A percentile compares a stretch with the other conserved stretches of the same genome.
These are phyloP conservation scores for Acheta domesticus DNA, from an alignment of 2,888 invertebrate genomes.

Conservation along the genomic window DNA sequence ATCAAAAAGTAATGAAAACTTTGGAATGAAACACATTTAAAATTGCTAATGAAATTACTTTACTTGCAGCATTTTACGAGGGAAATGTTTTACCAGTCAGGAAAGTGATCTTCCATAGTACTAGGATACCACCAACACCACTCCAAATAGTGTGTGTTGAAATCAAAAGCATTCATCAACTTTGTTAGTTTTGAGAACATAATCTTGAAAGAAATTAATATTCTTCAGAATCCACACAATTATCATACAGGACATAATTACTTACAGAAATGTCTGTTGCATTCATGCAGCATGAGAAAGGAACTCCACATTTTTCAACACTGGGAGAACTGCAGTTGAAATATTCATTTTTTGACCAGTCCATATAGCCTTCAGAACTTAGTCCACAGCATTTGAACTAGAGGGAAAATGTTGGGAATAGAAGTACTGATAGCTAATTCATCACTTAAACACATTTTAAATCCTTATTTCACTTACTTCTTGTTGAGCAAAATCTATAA, in stretches of 20 bases:
- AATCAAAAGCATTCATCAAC: too few relatives aligned
- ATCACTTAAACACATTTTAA: neutral
- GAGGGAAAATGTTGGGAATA: slow-evolving; percentile 38
- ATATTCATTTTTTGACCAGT: slow-evolving; percentile 93
- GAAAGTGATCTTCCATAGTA: too few relatives aligned
- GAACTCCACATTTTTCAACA: slow-evolving; percentile 89
- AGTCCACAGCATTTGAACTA: slow-evolving; percentile 90
- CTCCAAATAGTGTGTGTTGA: too few relatives aligned
- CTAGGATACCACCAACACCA: too few relatives aligned
- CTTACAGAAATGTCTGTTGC: slow-evolving; percentile 78
- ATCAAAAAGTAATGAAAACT: too few relatives aligned
- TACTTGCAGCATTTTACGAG: too few relatives aligned
- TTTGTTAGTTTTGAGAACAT: too few relatives aligned
- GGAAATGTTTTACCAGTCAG: too few relatives aligned
- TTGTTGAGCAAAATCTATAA: slow-evolving; percentile 92
- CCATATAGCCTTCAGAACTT: slow-evolving; percentile 86
- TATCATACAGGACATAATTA: slow-evolving; percentile 28
- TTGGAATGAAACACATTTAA: too few relatives aligned
- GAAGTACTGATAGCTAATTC: neutral
- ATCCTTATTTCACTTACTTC: slow-evolving; percentile 58
- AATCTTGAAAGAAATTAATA: too few relatives aligned
- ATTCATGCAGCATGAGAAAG: slow-evolving; percentile 93
- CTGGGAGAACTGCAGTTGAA: slow-evolving; percentile 93
- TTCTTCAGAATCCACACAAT: too few relatives aligned
- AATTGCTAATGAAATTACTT: too few relatives aligned